Conservation (phyloP, 1,140 invertebrate species). For the Lepidostoma basale region DNA sequence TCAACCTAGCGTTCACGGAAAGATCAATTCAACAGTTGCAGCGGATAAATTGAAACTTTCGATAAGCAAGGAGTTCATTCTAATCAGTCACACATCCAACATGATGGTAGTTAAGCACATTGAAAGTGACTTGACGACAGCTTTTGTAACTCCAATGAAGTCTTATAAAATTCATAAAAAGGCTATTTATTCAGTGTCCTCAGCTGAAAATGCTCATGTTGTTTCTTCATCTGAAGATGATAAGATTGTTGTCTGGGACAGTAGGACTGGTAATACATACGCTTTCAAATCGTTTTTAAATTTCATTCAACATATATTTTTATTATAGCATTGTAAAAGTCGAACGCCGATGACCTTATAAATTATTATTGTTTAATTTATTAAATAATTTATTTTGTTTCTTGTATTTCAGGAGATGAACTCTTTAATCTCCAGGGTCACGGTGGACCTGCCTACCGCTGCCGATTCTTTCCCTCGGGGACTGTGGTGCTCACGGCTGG, state of each 20-base stretch:
- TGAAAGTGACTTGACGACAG: constrained; percentile 52
- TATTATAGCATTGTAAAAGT: too few relatives aligned
- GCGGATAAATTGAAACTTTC: constrained; percentile 55
- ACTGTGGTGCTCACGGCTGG: constrained; percentile 71
- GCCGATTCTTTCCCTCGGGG: constrained; percentile 75
- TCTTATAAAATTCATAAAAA: constrained; percentile 56
- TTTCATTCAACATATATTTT: too few relatives aligned
- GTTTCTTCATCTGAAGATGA: constrained; percentile 67
- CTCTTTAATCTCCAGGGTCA: constrained; percentile 70
- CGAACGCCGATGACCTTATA: too few relatives aligned
- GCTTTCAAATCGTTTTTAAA: neutral
- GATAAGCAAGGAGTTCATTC: constrained; percentile 52
- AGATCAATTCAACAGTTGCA: constrained; percentile 50
- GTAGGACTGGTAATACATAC: constrained; percentile 60
- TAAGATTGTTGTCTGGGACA: constrained; percentile 69
- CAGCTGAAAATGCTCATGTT: constrained; percentile 64
- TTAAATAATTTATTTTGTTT: too few relatives aligned
- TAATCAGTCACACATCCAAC: constrained; percentile 51
- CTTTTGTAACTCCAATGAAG: constrained; percentile 57
- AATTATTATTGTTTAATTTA: too few relatives aligned
- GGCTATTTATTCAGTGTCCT: constrained; percentile 61
- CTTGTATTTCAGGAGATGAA: constrained; percentile 51
- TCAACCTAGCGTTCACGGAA: constrained; percentile 54
- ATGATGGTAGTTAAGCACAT: constrained; percentile 55
- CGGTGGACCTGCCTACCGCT: constrained; percentile 71